A percentile compares a stretch with the other conserved stretches of the same genome.
Evolutionary conservation across 2,888 invertebrate genomes (phyloP).

Genomic region (Drosophila flavopinicola): DNA sequence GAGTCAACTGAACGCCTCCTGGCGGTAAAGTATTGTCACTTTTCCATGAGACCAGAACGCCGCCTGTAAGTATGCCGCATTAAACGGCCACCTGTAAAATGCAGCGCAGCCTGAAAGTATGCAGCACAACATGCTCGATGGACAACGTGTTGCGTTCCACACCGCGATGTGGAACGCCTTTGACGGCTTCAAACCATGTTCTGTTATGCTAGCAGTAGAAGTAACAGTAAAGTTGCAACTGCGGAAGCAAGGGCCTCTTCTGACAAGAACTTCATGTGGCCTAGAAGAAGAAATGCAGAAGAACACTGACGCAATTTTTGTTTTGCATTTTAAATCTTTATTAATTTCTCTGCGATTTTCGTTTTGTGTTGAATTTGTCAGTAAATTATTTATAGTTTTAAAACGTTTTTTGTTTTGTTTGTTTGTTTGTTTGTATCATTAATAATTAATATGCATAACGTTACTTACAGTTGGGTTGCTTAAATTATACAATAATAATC

Average conservation of each 20-base stretch:
- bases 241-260: not conserved
- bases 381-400: constrained; percentile 60
- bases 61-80: constrained; percentile 39
- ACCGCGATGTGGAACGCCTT: constrained; percentile 38
- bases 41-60: too few relatives aligned
- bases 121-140: constrained; percentile 54
- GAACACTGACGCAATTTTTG: constrained; percentile 5
- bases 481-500: constrained; percentile 69
- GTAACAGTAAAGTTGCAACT: not conserved
- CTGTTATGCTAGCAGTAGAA: not conserved
- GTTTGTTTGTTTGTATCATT: constrained; percentile 23
- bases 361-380: constrained; percentile 35
- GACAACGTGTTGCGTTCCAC: constrained; percentile 53
- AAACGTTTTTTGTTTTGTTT: constrained; percentile 48
- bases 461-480: constrained; percentile 74
- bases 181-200: constrained; percentile 2
- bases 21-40: too few relatives aligned
- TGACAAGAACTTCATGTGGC: not conserved
- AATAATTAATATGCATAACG: constrained; percentile 78
- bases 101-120: constrained; percentile 17
- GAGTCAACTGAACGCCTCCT: too few relatives aligned
- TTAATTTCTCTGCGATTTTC: constrained; percentile 38
- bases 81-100: constrained; percentile 45
- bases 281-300: not conserved
- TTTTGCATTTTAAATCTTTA: constrained; percentile 48